A percentile compares a stretch with the other conserved stretches of the same genome.
Evolutionary conservation across 2,888 invertebrate species (phyloP).

Genomic region (Drosophila ochracea): DNA sequence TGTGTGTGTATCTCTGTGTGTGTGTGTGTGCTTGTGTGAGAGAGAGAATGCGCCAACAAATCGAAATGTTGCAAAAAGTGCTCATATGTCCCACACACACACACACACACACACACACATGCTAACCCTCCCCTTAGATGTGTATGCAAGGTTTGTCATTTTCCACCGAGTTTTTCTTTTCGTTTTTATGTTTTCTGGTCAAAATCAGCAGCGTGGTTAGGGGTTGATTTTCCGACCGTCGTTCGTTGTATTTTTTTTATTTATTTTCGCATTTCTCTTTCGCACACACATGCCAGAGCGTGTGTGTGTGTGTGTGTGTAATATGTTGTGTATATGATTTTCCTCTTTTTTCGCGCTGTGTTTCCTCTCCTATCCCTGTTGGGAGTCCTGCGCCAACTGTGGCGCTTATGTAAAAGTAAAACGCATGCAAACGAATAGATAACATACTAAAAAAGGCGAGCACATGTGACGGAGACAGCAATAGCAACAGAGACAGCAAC

Average conservation of each 20-base stretch:
- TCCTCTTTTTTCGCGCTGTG: slow-evolving; percentile 38
- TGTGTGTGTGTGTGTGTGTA: slow-evolving; percentile 59
- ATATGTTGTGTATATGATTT: slow-evolving; percentile 80
- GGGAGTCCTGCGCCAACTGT: slow-evolving; percentile 48
- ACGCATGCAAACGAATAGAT: slow-evolving; percentile 78
- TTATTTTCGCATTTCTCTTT: slow-evolving; percentile 68
- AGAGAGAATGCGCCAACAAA: slow-evolving; percentile 64
- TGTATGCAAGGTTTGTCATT: slow-evolving; percentile 53
- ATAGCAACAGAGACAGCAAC: slow-evolving; percentile 32
- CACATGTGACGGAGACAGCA: slow-evolving; percentile 69
- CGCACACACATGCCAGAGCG: slow-evolving; percentile 69
- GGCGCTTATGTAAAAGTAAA: slow-evolving; percentile 62
- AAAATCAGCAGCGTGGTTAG: slow-evolving; percentile 61
- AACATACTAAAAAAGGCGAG: slow-evolving; percentile 76
- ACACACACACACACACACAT: slow-evolving; percentile 40
- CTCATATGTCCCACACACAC: slow-evolving; percentile 66
- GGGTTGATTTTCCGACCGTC: slow-evolving; percentile 77
- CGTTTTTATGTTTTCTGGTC: slow-evolving; percentile 43
- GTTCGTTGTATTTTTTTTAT: slow-evolving; percentile 53
- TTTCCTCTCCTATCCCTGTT: slow-evolving; percentile 5
- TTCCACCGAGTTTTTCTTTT: slow-evolving; percentile 55
- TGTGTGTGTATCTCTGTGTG: slow-evolving; percentile 13
- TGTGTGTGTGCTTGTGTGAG: slow-evolving; percentile 41
- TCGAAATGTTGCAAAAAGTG: slow-evolving; percentile 81
- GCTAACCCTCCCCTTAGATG: slow-evolving; percentile 56